Evolutionary conservation across 2,113 vertebrate genomes (phyloP).

Genomic region (Phalacrocorax carbo): DNA sequence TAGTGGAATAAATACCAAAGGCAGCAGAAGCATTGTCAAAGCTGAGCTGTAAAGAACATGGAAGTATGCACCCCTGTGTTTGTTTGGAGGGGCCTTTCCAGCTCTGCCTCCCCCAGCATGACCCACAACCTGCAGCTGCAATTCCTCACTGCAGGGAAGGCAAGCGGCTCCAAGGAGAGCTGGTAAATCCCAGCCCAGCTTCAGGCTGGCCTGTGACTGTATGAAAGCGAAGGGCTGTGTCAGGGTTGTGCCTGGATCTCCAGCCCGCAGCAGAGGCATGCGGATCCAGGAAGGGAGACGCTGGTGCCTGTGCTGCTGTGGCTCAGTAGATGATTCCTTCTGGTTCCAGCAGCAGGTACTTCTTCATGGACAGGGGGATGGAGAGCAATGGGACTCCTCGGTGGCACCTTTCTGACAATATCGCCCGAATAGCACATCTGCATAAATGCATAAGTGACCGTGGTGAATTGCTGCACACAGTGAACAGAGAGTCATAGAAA

Average conservation of each 20-base stretch:
- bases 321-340: slow-evolving; percentile 83
- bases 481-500: slow-evolving; percentile 92
- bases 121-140: background rate
- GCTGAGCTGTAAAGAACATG: background rate
- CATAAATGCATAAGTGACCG: slow-evolving; percentile 89
- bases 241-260: background rate
- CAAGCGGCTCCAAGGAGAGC: background rate
- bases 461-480: slow-evolving; percentile 84
- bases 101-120: background rate
- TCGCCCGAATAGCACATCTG: slow-evolving; percentile 84
- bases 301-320: background rate
- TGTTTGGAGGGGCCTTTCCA: background rate
- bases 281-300: rapidly evolving
- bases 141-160: background rate
- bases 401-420: slow-evolving; percentile 76
- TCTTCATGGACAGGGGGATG: slow-evolving; percentile 83
- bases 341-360: slow-evolving; percentile 90
- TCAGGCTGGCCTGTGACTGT: background rate
- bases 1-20: background rate
- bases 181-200: background rate
- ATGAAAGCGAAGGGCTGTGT: background rate
- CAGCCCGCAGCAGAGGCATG: background rate
- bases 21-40: background rate
- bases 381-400: slow-evolving; percentile 76
- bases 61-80: background rate